Percentiles rank a stretch among this genome's conserved stretches.
Conservation (phyloP, 2,888 invertebrate species). For the Clunio marinus region DNA sequence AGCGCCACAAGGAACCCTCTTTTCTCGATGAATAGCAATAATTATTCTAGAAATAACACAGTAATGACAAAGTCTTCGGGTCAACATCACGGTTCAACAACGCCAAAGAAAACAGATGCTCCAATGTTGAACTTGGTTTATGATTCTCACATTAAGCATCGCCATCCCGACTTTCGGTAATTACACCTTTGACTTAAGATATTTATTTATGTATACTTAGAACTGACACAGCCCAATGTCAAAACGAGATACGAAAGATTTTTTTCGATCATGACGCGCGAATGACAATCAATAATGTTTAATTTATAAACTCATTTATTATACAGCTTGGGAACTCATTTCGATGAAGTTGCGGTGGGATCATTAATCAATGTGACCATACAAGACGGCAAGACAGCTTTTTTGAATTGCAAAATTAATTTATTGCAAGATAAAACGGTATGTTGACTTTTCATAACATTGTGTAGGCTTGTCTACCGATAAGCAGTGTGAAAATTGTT, state of each 20-base stretch:
- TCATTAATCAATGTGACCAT: constrained; percentile 67
- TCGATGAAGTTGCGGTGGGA: constrained; percentile 57
- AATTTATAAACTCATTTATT: constrained; percentile 26
- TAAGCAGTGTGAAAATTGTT: background rate
- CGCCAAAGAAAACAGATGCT: constrained; percentile 55
- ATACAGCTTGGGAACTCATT: constrained; percentile 62
- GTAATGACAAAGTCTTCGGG: constrained; percentile 1
- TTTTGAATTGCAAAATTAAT: constrained; percentile 69
- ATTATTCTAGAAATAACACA: constrained; percentile 26
- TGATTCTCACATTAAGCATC: constrained; percentile 66
- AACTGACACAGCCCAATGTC: background rate
- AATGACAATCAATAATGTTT: constrained; percentile 11
- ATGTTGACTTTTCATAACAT: constrained; percentile 31
- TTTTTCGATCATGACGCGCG: background rate
- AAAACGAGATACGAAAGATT: background rate
- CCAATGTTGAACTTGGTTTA: constrained; percentile 72
- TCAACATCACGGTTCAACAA: background rate
- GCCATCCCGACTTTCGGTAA: constrained; percentile 58
- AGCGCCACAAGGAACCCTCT: background rate
- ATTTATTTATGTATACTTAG: no score
- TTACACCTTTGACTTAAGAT: background rate
- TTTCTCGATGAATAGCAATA: constrained; percentile 8
- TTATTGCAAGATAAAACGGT: constrained; percentile 72
- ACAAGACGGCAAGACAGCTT: constrained; percentile 67
- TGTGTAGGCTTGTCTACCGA: background rate